Evolutionary conservation across 2,888 invertebrate species (phyloP), one percentile per base, ranked within the genome.

Genomic region (Neoaliturus tenellus): DNA sequence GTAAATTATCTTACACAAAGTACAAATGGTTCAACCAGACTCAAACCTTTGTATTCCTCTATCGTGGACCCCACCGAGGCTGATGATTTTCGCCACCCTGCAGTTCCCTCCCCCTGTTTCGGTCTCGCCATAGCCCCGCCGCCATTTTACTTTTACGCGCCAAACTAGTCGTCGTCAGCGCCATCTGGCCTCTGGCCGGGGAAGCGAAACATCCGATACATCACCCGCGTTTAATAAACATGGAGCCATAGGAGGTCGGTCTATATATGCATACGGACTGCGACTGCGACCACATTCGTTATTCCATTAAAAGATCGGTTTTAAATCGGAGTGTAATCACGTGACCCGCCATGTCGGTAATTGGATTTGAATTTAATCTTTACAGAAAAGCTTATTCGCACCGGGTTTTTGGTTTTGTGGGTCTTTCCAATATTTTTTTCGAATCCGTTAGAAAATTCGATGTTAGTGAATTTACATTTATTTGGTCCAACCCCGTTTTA

Each of bases 241-340:
- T 78, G 78, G 55, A 78, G n/a, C 78, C 78, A 51, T 78, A 78
- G 78, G 78, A 51, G 78, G 78, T 55, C 78, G 48, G 75, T 55
- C 51, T 55, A 78, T 55, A 78, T 55, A 78, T 78, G 78, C 78
- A 78, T 78, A 78, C 78, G 6, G 55, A 78, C n/a, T n/a, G n/a
- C n/a, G n/a, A 78, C 35, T 55, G 55, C n/a, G 75, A 25, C 55
- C 55, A 20, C 51, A 20, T 78, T 78, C 78, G 78, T 55, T 78
- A 55, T 78, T 78, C 78, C 78, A 55, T 51, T 78, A 78, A 75
- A 75, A 55, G 51, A 78, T 78, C 35, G 55, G 51, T 33, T 44
- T 75, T 78, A 28, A 75, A 23, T 55, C 78, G 51, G 55, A 55
- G 48, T 75, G 55, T 55, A 78, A 78, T 78, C 78, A 55, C 31